A percentile compares a stretch with the other conserved stretches of the same genome.
phyloP scores from a whole-genome alignment of 2,888 invertebrate species.

The Scaptomyza reducta region DNA sequence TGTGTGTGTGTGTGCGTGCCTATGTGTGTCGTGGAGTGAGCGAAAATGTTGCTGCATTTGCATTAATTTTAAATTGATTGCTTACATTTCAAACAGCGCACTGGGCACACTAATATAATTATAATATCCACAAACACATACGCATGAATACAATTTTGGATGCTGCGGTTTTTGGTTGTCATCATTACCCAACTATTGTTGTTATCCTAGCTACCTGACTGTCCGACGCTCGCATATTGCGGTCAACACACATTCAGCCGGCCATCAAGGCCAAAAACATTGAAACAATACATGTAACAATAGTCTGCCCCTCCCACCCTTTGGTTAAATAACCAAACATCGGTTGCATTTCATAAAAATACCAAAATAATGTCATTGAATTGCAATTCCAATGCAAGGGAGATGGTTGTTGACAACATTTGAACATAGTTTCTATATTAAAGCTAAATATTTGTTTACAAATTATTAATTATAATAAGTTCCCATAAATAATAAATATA shows the following conservation, averaged over 20 bases:
- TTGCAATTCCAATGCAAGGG: conserved; percentile 1
- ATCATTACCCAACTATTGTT: conserved; percentile 78
- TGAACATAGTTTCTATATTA: background rate
- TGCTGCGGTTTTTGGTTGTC: conserved; percentile 75
- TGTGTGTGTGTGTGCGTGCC: conserved; percentile 6
- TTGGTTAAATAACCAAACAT: conserved; percentile 2
- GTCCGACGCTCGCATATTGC: conserved; percentile 55
- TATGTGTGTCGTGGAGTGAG: conserved; percentile 9
- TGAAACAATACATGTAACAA: conserved; percentile 34
- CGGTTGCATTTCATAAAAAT: conserved; percentile 52
- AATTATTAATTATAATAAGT: too few species aligned
- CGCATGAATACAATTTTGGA: conserved; percentile 38
- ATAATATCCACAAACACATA: conserved; percentile 60
- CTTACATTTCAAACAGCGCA: conserved; percentile 68
- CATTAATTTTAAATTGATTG: conserved; percentile 81
- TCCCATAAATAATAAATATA: too few species aligned
- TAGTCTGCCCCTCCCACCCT: background rate
- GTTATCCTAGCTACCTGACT: conserved; percentile 22
- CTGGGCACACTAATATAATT: conserved; percentile 75
- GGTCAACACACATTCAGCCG: conserved; percentile 62
- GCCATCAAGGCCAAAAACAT: conserved; percentile 59
- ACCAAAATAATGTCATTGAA: conserved; percentile 61
- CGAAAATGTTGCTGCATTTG: conserved; percentile 77
- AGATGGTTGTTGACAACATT: background rate
- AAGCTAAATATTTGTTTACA: background rate